Base-by-base conservation (phyloP, 2,797 vertebrate species). In the Takifugu ocellatus region DNA sequence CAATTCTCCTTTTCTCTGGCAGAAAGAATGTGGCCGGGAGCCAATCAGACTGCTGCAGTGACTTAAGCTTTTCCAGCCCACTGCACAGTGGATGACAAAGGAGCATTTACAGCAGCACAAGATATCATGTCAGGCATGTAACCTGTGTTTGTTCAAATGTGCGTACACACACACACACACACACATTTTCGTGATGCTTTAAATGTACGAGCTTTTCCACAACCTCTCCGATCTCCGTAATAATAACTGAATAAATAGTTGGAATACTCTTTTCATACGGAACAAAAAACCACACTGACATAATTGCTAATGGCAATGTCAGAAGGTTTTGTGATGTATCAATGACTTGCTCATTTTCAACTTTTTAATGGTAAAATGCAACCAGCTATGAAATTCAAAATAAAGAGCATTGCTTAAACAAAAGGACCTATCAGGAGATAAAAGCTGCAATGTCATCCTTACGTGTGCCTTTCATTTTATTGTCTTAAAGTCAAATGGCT, bases 61-160 rank as follows among this genome's bases (percentile, higher is more conserved):
- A 59, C 33, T 56, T 43, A 52, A 61, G 57, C 36, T 27, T 65
- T 33, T 70, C 77, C 33, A 72, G 55, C 46, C 44, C 5, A 3
- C 53, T 46, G 56, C 49, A 57, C 31, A 71, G 53, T 6, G 25
- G 16, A 63, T 25, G 54, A 84, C 68, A 84, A 72, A 78, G 33
- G 33, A 33, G 8, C 33, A 12, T 33, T 33, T 11, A 64, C 68
- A 15, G 73, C 60, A 66, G 60, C 72, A 71, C 69, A 17, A 48
- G 49, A 14, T 39, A 25, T 39, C 29, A 31, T 48, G 17, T 49
- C 58, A 50, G 44, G 29, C 26, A 6, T n/a, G 48, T 29, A 44
- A 25, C 8, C 9, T 52, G 26, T 2, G 3, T 33, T 14, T 51
- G 25, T 46, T 4, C 25, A 16, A 46, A 45, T 46, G 25, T 56